Base-by-base conservation (phyloP, 1,140 invertebrate genomes). In the Scaptodrosophila lebanonensis region DNA sequence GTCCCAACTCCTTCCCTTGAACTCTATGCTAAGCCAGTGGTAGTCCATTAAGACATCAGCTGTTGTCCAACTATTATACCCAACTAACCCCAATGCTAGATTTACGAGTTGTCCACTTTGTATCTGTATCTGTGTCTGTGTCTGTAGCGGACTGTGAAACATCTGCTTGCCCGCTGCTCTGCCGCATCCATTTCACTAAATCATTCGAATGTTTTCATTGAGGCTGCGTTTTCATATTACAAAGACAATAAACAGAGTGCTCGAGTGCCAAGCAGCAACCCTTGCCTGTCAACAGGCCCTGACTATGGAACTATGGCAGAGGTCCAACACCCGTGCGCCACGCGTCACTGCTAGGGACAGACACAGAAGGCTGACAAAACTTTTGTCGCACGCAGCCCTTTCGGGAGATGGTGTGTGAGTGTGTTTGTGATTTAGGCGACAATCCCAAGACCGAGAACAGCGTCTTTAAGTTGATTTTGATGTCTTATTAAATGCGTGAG, bases 101-200 rank as follows among this genome's bases (percentile, higher is more conserved):
- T 85, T 85, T 83, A 85, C 75, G 76, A 83, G 67, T 71, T 85
- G 83, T 85, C 83, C 77, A 76, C 70, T 82, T 70, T 56, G 27
- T 22, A 40, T 43, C 30, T 43, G 8, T 13, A 16, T 30, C 30
- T 13, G 9, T 30, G 15, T 48, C 48, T 50, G 33, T 18, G 27
- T 25, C 30, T 49, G 42, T 56, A 44, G 25, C 27, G 50, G 22
- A 20, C 9, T 20, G 27, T 6, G 59, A 45, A 85, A 85, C 83
- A 85, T 71, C 83, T 85, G 83, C n/a, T n/a, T n/a, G n/a, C 83
- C 61, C 49, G 30, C 17, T 35, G 38, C n/a, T 40, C 52, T 42
- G 69, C 11, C 53, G 61, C 61, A 61, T 85, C 83, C 58, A 75
- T 85, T 85, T 58, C 73, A 67, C 29, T 70, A 70, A 70, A 70